phyloP scores from a whole-genome alignment of 1,140 invertebrate species.

The Drosophila novamexicana region DNA sequence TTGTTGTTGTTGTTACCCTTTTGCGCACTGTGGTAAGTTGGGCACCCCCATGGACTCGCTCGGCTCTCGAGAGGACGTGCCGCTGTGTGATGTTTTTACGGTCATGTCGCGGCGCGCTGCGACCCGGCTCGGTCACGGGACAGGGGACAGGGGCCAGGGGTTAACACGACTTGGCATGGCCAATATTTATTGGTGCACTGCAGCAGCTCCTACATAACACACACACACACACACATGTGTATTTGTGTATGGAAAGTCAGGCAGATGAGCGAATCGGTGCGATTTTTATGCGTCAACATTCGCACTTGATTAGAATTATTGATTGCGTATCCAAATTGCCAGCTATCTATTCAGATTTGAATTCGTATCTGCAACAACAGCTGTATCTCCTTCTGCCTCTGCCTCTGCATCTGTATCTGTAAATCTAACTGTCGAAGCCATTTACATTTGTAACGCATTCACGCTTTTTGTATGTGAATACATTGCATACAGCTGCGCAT shows the following conservation, averaged over 20 bases:
- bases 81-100: slow-evolving; percentile 62
- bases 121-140: slow-evolving; percentile 15
- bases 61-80: slow-evolving; percentile 28
- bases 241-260: slow-evolving; percentile 32
- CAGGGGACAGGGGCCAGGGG: background rate
- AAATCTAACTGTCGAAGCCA: slow-evolving; percentile 10
- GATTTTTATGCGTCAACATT: slow-evolving; percentile 72
- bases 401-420: slow-evolving; percentile 3
- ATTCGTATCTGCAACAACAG: slow-evolving; percentile 12
- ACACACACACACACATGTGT: background rate
- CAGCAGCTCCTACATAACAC: slow-evolving; percentile 26
- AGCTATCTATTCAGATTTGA: slow-evolving; percentile 53
- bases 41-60: slow-evolving; percentile 44
- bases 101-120: slow-evolving; percentile 54
- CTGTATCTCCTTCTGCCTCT: slow-evolving; percentile 4
- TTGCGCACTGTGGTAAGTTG: slow-evolving; percentile 29
- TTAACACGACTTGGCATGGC: slow-evolving; percentile 21
- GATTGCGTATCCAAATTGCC: slow-evolving; percentile 78
- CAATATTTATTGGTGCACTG: slow-evolving; percentile 67
- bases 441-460: slow-evolving; percentile 15
- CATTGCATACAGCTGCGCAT: background rate
- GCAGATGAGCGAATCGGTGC: slow-evolving; percentile 42
- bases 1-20: slow-evolving; percentile 60
- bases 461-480: slow-evolving; percentile 9
- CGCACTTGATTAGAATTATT: slow-evolving; percentile 82